Base-by-base conservation (phyloP, 2,888 invertebrate species). In the Conops quadrifasciatus region DNA sequence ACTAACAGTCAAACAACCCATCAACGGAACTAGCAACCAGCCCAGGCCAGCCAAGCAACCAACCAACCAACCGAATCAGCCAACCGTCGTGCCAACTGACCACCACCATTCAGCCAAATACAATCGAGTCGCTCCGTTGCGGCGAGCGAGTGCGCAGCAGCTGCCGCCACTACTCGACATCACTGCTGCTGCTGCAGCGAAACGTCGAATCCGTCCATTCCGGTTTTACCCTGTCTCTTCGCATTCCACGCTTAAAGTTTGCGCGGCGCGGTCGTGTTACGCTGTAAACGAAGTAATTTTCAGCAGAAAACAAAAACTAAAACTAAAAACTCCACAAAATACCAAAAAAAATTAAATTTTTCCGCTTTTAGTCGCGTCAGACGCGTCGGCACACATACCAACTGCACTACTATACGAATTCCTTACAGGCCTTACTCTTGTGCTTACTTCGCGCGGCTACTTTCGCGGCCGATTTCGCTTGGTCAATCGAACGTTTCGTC, bases 241-340 rank as follows among this genome's bases (percentile, higher is more conserved):
- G 66, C 65, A 65, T 65, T 65, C 65, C 51, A 51, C 65, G 65
- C 51, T 65, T n/a, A 51, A 65, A 21, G 51, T 51, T 53, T 21
- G 36, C 66, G 30, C 49, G 19, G 28, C 65, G 49, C 51, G 65
- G 30, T 51, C 49, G 51, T 65, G 43, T 62, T 47, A 51, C 49
- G 49, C 65, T 65, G 65, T 62, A 49, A 51, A 16, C 28, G 51
- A 36, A 36, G 36, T 49, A 13, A 63, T n/a, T 26, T 47, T 63
- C 26, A 63, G 47, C 28, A 19, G 9, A 24, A 30, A 30, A 59
- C 59, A 30, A 36, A 9, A 59, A 28, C 24, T n/a, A 30, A 19
- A 43, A 65, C 49, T 30, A 16, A 65, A 65, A 65, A 53, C 21
- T 36, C 36, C 45, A 19, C 19, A 65, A 66, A 56, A 66, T 43